Base-by-base conservation (phyloP, 2,113 vertebrate genomes). In the Centropristis striata region DNA sequence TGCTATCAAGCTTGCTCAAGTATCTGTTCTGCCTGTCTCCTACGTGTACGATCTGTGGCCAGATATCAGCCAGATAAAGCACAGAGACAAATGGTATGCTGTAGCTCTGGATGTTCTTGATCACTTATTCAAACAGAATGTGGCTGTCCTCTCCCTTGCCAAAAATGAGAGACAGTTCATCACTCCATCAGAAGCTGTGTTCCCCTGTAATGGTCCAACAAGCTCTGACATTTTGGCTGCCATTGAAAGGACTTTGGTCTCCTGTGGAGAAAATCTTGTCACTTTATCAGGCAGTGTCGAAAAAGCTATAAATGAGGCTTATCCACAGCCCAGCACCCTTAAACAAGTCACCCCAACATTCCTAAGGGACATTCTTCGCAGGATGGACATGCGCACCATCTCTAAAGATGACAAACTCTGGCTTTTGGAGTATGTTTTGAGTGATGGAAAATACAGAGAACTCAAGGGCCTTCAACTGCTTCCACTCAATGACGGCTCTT, bases 1-100 rank as follows among this genome's bases (percentile, higher is more conserved):
- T 86, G 90, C 92, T 1, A 37, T 90, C 10, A 66, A 71, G 73
- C 85, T 94, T 46, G 82, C 81, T 47, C 78, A 78, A 80, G 28
- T 57, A 12, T 87, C 83, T 15, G 0, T 14, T 18, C 81, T 95
- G 8, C 81, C 92, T 16, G 85, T 87, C 0, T 74, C 82, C 0
- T 86, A 90, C 0, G 83, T 95, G 10, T 96, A 96, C 44, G 51
- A 84, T 13, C 71, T 96, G 36, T 97, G 96, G 96, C 96, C 96
- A 27, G 94, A 96, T 67, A 78, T 95, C 0, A 49, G 50, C 36
- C 12, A 65, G 46, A 78, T 55, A 1, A 71, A 77, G 0, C 91
- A 92, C 83, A 91, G 88, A 8, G 90, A 93, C 1, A 93, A 91
- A 70, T 96, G 94, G 94, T 28, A 28, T 50, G 41, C 59, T 0